Conservation (phyloP, 2,113 vertebrate species). For the Sylvilagus bachmani region DNA sequence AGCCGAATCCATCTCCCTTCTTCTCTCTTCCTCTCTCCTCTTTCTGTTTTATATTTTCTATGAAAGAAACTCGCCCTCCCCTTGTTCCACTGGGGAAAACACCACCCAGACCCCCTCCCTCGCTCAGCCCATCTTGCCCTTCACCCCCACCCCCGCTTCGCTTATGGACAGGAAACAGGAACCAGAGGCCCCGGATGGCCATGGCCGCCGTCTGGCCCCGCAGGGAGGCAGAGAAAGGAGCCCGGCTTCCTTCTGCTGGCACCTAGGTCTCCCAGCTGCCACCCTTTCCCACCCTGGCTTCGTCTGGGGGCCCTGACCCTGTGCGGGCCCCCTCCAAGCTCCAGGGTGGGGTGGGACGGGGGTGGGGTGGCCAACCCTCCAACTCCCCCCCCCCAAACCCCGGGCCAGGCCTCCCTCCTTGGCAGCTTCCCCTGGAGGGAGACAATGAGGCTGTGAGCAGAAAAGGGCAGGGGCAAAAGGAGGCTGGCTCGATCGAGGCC, state of each 20-base stretch:
- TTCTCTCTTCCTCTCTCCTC: conserved; percentile 44
- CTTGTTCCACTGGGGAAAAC: conserved; percentile 44
- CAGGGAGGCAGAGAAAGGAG: conserved; percentile 19
- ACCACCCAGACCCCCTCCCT: neutral
- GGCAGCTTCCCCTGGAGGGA: conserved; percentile 80
- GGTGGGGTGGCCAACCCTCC: conserved; percentile 53
- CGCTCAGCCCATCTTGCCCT: neutral
- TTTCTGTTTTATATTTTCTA: conserved; percentile 60
- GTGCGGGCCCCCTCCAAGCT: conserved; percentile 29
- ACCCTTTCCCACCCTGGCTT: conserved; percentile 42
- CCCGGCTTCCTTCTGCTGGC: neutral
- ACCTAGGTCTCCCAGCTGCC: conserved; percentile 16
- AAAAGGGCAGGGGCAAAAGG: conserved; percentile 82
- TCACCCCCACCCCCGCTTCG: neutral
- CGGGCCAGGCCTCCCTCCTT: conserved; percentile 66
- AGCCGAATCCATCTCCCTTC: neutral
- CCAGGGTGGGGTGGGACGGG: conserved; percentile 60
- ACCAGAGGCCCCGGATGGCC: neutral
- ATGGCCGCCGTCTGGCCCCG: conserved; percentile 3
- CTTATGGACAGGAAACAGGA: conserved; percentile 26
- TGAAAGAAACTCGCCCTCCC: conserved; percentile 36
- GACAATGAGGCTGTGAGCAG: conserved; percentile 84
- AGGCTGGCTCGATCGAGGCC: conserved; percentile 71
- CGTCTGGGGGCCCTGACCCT: conserved; percentile 26
- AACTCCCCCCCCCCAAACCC: conserved; percentile 54